Evolutionary conservation across 23 tunicate species (phyloP), one percentile per base, ranked within the genome.

Genomic region (Oikopleura albicans): DNA sequence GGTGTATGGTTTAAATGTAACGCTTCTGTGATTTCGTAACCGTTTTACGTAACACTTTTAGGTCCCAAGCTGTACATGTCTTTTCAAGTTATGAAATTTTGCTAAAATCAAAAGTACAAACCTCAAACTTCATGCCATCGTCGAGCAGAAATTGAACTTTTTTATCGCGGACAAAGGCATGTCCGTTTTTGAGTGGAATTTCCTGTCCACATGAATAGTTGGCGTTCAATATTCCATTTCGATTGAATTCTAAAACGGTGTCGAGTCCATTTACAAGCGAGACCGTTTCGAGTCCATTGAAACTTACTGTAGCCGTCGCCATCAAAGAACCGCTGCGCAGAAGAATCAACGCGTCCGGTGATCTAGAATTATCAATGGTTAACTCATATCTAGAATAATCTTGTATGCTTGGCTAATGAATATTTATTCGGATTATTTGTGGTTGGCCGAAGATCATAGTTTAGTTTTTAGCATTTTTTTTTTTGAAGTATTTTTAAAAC

Each of bases 71-170:
- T n/a, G n/a, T n/a, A n/a, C n/a, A n/a, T n/a, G n/a, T n/a, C n/a
- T n/a, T n/a, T n/a, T n/a, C n/a, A n/a, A n/a, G n/a, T n/a, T n/a
- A n/a, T n/a, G n/a, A n/a, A n/a, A n/a, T n/a, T n/a, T n/a, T n/a
- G n/a, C n/a, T n/a, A n/a, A n/a, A n/a, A n/a, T n/a, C n/a, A 71
- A 4, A 16, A 16, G 4, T 22, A 16, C 27, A 34, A 2, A 71
- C 34, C 79, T 71, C 79, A 71, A 71, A 71, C 31, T 71, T 71
- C 34, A 71, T 29, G 4, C 79, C 79, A 71, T 71, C 79, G 35
- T 71, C 79, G 2, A 71, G 79, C 2, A 71, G 37, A 16, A 71
- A 16, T 12, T 12, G 34, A 16, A 71, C 79, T 71, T 29, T 16
- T 16, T 31, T 37, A 22, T 71, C 35, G 34, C 28, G 27, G 31